Conservation (phyloP, 1,140 invertebrate genomes). For the Telenomus remus region DNA sequence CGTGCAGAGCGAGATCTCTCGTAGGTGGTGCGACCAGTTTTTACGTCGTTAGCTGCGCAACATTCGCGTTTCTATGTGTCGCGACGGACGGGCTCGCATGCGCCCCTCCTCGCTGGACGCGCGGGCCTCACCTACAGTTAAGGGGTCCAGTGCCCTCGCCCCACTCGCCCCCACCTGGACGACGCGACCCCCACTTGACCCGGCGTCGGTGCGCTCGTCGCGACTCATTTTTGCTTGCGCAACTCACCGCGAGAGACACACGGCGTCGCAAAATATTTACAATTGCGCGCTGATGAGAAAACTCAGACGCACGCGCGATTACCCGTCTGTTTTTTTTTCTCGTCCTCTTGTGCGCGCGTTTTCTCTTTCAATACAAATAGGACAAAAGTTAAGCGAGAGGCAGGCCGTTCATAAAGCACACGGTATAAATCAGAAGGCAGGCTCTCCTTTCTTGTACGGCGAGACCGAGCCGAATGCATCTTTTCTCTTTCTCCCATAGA, state of each 20-base stretch:
- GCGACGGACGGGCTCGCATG: conserved; percentile 52
- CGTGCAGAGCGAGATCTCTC: conserved; percentile 52
- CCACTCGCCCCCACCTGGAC: neutral
- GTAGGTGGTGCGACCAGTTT: conserved; percentile 68
- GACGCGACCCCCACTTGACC: conserved; percentile 10
- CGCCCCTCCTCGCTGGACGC: conserved; percentile 15
- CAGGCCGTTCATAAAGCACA: conserved; percentile 65
- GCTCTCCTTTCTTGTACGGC: conserved; percentile 57
- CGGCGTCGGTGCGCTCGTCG: conserved; percentile 6
- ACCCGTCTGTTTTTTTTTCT: conserved; percentile 17
- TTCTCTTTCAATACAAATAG: conserved; percentile 57
- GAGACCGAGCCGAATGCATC: conserved; percentile 38
- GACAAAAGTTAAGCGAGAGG: conserved; percentile 64
- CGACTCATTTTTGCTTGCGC: conserved; percentile 45
- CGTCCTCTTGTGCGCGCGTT: conserved; percentile 32
- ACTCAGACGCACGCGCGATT: conserved; percentile 24
- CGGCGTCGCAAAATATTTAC: conserved; percentile 25
- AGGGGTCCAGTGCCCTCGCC: conserved; percentile 2
- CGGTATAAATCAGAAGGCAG: conserved; percentile 65
- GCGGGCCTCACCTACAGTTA: conserved; percentile 33
- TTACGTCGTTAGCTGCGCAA: conserved; percentile 50
- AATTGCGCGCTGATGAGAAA: conserved; percentile 33
- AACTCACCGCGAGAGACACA: conserved; percentile 17
- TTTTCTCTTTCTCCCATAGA: conserved; percentile 51
- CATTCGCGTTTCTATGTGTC: conserved; percentile 61